Conservation (phyloP, 1,140 invertebrate genomes). For the Aphaenogaster ashmeadi region DNA sequence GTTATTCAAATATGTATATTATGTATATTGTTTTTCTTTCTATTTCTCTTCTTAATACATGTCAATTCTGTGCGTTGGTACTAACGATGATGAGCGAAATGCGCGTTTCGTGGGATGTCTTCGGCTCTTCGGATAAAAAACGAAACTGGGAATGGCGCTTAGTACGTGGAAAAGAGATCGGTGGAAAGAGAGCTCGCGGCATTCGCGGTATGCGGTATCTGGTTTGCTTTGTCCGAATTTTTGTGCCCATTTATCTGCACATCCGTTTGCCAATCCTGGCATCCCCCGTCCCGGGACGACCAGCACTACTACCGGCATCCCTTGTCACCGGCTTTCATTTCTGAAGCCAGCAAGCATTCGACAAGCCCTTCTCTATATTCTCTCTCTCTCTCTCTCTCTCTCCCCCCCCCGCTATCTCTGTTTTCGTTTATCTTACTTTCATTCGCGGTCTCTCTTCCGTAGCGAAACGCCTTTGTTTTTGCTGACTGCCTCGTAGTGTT, state of each 20-base stretch:
- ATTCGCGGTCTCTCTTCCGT: constrained; percentile 24
- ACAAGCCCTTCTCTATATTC: constrained; percentile 55
- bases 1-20: background rate
- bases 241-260: constrained; percentile 81
- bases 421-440: constrained; percentile 44
- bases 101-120: constrained; percentile 62
- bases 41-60: background rate
- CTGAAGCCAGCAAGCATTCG: constrained; percentile 61
- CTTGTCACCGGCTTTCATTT: constrained; percentile 77
- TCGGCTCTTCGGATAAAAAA: constrained; percentile 44
- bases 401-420: constrained; percentile 1
- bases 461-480: constrained; percentile 75
- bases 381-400: constrained; percentile 10
- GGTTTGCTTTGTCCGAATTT: constrained; percentile 83
- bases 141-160: constrained; percentile 39
- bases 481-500: constrained; percentile 70
- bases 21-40: constrained; percentile 1
- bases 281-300: constrained; percentile 43
- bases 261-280: constrained; percentile 63
- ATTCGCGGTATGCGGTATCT: constrained; percentile 79
- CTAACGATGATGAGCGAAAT: constrained; percentile 5
- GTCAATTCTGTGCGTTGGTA: background rate
- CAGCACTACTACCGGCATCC: constrained; percentile 50
- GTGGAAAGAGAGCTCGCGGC: constrained; percentile 63
- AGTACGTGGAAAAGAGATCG: constrained; percentile 48